Conservation (phyloP, 2,797 vertebrate genomes). For the Rhinophrynus dorsalis region DNA sequence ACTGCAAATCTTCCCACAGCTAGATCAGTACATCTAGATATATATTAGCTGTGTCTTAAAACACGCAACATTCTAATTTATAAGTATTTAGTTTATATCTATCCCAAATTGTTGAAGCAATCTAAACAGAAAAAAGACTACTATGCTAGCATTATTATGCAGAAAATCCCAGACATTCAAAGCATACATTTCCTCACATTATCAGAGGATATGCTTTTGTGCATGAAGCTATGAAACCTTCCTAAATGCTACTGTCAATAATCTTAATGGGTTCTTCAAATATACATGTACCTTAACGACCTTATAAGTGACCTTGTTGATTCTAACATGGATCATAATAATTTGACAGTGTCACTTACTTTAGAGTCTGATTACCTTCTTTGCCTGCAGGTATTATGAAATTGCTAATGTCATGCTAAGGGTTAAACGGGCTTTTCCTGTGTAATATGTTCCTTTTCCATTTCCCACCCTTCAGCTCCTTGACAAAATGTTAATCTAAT, state of each 20-base stretch:
- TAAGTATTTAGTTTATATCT: no score
- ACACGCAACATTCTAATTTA: no score
- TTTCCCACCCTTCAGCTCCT: slow-evolving; percentile 76
- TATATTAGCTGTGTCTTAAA: no score
- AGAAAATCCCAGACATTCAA: neutral
- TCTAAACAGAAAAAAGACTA: neutral
- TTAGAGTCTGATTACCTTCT: slow-evolving; percentile 50
- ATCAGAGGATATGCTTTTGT: slow-evolving; percentile 8
- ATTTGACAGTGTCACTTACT: slow-evolving; percentile 51
- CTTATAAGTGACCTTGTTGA: slow-evolving; percentile 51
- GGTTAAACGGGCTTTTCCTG: slow-evolving; percentile 72
- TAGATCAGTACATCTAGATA: no score
- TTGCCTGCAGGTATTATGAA: slow-evolving; percentile 49
- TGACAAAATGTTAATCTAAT: slow-evolving; percentile 88
- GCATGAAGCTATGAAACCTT: slow-evolving; percentile 50
- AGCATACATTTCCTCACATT: neutral
- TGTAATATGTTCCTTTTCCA: slow-evolving; percentile 73
- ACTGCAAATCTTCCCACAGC: no score
- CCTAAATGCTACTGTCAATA: slow-evolving; percentile 43
- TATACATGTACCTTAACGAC: slow-evolving; percentile 52
- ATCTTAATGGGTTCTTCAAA: slow-evolving; percentile 48
- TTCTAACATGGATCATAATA: slow-evolving; percentile 49
- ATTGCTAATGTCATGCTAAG: slow-evolving; percentile 55
- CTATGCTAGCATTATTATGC: slow-evolving; percentile 16
- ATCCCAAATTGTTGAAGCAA: neutral